Base-by-base conservation (phyloP, 1,140 invertebrate genomes). In the Scaptomyza graminum region DNA sequence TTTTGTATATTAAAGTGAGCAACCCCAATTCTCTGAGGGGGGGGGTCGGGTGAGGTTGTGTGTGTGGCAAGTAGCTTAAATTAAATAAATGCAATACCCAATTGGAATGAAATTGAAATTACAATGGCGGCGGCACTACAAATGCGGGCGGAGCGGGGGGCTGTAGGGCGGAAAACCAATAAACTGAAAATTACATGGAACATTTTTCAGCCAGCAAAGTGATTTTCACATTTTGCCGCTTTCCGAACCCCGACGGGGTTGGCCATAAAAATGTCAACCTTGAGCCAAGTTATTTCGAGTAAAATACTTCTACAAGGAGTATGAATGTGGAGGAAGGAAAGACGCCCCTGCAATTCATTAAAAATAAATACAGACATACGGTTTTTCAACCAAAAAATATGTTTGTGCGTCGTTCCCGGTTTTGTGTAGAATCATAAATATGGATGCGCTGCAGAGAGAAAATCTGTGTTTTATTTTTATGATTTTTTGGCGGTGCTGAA, bases 91-190 rank as follows among this genome's bases (percentile, higher is more conserved):
- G 69, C 69, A 72, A 72, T 54, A 43, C 63, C 56, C 56, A 73
- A 73, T 68, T 68, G 70, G 41, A 73, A 41, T 41, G 37, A 12
- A 41, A 57, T 51, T 34, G 46, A 15, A 60, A 60, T 52, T 59
- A 43, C 47, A 18, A 31, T 51, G 49, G 49, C 6, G 28, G 28
- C 5, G 28, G 28, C 28, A 31, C 28, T 31, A 31, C 44, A 22
- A 18, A 9, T 22, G 16, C 18, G 16, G n/a, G n/a, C n/a, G n/a
- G n/a, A n/a, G n/a, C n/a, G n/a, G n/a, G n/a, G n/a, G n/a, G n/a
- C n/a, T n/a, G n/a, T n/a, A n/a, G n/a, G n/a, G 52, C 25, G 13
- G 25, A 81, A 41, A 74, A 74, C 74, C 81, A 80, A 85, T 85
- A 87, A 85, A 87, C 71, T 87, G 66, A 74, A 66, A 12, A 39